Percentiles rank a stretch among this genome's conserved stretches.
Evolutionary conservation across 2,113 vertebrate species (phyloP).

Genomic region (Oncorhynchus nerka): DNA sequence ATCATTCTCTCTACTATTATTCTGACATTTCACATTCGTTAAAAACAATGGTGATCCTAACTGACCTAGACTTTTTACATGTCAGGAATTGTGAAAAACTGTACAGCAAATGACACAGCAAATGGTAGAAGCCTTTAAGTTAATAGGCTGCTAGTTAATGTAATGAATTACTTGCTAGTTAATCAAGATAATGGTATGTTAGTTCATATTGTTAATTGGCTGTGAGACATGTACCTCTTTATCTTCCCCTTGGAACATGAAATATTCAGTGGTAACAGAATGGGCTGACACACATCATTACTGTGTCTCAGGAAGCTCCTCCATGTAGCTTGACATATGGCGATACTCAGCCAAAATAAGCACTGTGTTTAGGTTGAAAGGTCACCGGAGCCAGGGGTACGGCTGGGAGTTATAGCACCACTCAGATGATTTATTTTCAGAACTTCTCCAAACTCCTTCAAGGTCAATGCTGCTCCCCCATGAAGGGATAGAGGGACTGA

Average conservation of each 20-base stretch:
- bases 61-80: too few relatives aligned
- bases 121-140: background rate
- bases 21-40: too few relatives aligned
- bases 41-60: too few relatives aligned
- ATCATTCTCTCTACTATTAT: too few relatives aligned
- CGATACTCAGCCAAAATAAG: conserved; percentile 15
- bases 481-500: background rate
- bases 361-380: conserved; percentile 3
- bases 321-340: conserved; percentile 6
- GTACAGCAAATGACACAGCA: background rate
- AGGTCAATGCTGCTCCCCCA: background rate
- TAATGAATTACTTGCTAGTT: too few relatives aligned
- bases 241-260: conserved; percentile 23
- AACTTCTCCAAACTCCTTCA: background rate
- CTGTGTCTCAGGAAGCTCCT: conserved; percentile 19
- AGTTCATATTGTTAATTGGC: conserved; percentile 11
- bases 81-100: too few relatives aligned
- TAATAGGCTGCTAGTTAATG: too few relatives aligned
- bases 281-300: conserved; percentile 26
- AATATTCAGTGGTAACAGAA: conserved; percentile 29
- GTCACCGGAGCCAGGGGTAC: background rate
- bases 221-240: conserved; percentile 11
- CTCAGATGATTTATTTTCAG: background rate
- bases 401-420: background rate
- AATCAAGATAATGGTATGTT: too few relatives aligned